Conservation (phyloP, 2,113 vertebrate species). For the Clarias magur region DNA sequence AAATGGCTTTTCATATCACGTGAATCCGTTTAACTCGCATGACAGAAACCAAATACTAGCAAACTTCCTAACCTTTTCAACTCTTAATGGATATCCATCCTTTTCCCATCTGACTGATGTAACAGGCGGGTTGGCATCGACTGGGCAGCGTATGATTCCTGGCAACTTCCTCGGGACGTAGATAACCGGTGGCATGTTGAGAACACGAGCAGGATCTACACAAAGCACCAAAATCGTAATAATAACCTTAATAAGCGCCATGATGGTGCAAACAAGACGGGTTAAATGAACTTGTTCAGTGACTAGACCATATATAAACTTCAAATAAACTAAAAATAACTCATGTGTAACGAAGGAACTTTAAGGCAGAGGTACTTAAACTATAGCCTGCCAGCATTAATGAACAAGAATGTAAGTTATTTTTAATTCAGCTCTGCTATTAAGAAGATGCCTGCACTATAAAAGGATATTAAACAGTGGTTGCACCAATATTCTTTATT, state of each 20-base stretch:
- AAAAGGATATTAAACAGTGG: neutral
- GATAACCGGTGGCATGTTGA: conserved; percentile 97
- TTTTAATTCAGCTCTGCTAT: neutral
- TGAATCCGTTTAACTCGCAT: neutral
- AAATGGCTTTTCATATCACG: conserved; percentile 5
- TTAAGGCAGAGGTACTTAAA: neutral
- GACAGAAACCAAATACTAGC: neutral
- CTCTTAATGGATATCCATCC: conserved; percentile 91
- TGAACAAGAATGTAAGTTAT: neutral
- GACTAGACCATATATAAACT: neutral
- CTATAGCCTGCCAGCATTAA: neutral
- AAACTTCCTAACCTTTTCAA: conserved; percentile 84
- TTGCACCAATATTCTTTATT: neutral
- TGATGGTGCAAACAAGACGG: neutral
- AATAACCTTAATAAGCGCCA: neutral
- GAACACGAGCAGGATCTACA: conserved; percentile 92
- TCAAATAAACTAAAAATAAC: neutral
- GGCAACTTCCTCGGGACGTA: conserved; percentile 96
- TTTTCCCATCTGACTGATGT: conserved; percentile 96
- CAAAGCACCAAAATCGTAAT: neutral
- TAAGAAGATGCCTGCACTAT: neutral
- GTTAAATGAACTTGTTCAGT: neutral
- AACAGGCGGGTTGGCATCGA: conserved; percentile 93
- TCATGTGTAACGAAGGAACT: neutral
- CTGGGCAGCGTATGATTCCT: conserved; percentile 95